phyloP scores from a whole-genome alignment of 2,797 vertebrate species.

The Hozukius guyotensis region DNA sequence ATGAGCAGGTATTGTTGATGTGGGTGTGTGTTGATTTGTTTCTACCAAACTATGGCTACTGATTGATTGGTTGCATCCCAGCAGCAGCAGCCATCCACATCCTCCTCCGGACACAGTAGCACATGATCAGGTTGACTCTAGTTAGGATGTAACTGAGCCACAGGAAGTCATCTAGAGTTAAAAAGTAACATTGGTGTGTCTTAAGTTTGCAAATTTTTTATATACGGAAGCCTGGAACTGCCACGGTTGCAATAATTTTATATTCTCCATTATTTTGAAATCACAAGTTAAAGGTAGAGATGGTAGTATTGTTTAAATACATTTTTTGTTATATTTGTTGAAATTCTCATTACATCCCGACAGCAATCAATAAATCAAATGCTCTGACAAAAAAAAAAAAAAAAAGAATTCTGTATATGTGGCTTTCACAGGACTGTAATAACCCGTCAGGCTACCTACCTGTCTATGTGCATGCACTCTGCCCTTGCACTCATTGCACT shows the following conservation, averaged over 20 bases:
- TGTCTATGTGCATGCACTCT: too few relatives aligned
- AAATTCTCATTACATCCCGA: too few relatives aligned
- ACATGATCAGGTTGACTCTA: background rate
- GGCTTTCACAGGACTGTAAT: too few relatives aligned
- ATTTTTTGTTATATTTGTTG: too few relatives aligned
- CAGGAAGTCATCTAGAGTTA: constrained; percentile 48
- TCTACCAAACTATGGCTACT: background rate
- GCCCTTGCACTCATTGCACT: too few relatives aligned
- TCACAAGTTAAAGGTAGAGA: background rate
- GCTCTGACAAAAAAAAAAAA: too few relatives aligned
- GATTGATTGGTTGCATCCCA: background rate
- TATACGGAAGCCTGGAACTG: background rate
- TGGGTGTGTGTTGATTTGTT: background rate
- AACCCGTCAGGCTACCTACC: too few relatives aligned
- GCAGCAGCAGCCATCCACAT: background rate
- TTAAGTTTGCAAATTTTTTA: background rate
- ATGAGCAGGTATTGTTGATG: background rate
- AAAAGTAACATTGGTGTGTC: constrained; percentile 14
- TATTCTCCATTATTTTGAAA: background rate
- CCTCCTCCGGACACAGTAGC: background rate
- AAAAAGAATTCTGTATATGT: too few relatives aligned
- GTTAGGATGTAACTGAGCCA: constrained; percentile 47
- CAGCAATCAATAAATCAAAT: too few relatives aligned
- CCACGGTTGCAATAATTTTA: background rate
- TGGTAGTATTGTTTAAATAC: too few relatives aligned